Conservation (phyloP, 2,797 vertebrate genomes). For the Synanceia verrucosa region DNA sequence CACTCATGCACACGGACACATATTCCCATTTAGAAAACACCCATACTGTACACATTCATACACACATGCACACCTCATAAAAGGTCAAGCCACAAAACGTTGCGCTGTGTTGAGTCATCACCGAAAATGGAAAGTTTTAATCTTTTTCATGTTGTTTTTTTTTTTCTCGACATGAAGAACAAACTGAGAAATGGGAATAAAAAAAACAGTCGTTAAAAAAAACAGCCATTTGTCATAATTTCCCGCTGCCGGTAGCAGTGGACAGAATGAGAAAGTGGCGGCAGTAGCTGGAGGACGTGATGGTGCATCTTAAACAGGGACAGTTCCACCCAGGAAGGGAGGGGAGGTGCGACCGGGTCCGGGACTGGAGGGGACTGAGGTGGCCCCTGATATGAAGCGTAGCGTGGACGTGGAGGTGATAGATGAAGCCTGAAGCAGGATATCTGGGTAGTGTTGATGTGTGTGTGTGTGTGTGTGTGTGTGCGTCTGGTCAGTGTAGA, state of each 20-base stretch:
- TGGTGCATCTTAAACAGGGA: conserved; percentile 63
- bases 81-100: conserved; percentile 70
- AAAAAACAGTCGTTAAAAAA: conserved; percentile 63
- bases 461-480: conserved; percentile 13
- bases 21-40: conserved; percentile 37
- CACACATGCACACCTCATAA: conserved; percentile 54
- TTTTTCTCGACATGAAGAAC: conserved; percentile 44
- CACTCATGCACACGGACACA: not conserved
- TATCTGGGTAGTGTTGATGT: conserved; percentile 74
- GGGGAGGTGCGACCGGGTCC: conserved; percentile 3
- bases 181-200: conserved; percentile 70
- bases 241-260: conserved; percentile 68
- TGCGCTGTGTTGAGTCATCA: conserved; percentile 66
- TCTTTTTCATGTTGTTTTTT: conserved; percentile 46
- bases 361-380: conserved; percentile 9
- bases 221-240: conserved; percentile 79
- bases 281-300: conserved; percentile 45
- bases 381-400: conserved; percentile 37
- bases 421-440: conserved; percentile 69
- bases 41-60: conserved; percentile 38
- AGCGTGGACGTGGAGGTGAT: conserved; percentile 59
- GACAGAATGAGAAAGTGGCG: conserved; percentile 74
- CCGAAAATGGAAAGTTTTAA: conserved; percentile 76
- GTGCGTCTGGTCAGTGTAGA: conserved; percentile 67
- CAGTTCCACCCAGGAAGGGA: conserved; percentile 25